A percentile compares a stretch with the other conserved stretches of the same genome.
Conservation (phyloP, 2,888 invertebrate species). For the Bombylius major region DNA sequence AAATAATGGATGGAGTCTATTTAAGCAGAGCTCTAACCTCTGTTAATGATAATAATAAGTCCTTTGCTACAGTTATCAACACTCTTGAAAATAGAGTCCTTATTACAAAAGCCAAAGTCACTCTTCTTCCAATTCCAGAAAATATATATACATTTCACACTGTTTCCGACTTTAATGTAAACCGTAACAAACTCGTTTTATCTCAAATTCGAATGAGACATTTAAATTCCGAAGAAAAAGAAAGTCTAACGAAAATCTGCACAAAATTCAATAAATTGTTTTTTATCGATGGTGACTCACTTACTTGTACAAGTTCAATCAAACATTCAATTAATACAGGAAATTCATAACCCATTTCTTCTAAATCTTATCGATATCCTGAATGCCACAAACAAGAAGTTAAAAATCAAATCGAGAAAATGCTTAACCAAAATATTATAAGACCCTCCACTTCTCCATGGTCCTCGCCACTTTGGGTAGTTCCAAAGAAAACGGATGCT, state of each 20-base stretch:
- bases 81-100: background rate
- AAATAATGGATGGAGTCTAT: background rate
- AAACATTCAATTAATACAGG: conserved; percentile 4
- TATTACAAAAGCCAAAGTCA: background rate
- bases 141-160: background rate
- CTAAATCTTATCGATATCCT: conserved; percentile 8
- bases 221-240: conserved; percentile 18
- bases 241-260: conserved; percentile 2
- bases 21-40: background rate
- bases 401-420: background rate
- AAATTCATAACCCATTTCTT: background rate
- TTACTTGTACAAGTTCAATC: conserved; percentile 3
- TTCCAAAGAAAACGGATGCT: conserved; percentile 12
- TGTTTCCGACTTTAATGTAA: background rate
- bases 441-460: conserved; percentile 4
- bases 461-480: conserved; percentile 14
- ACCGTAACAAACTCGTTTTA: background rate
- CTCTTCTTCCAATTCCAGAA: background rate
- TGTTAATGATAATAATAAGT: background rate
- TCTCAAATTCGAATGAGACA: conserved; percentile 8
- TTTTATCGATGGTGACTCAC: conserved; percentile 3
- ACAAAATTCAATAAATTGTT: conserved; percentile 6
- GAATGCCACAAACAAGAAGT: conserved; percentile 7
- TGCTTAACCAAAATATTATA: conserved; percentile 1
- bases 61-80: background rate